phyloP scores from a whole-genome alignment of 1,140 invertebrate genomes.

The Drosophila lowei region DNA sequence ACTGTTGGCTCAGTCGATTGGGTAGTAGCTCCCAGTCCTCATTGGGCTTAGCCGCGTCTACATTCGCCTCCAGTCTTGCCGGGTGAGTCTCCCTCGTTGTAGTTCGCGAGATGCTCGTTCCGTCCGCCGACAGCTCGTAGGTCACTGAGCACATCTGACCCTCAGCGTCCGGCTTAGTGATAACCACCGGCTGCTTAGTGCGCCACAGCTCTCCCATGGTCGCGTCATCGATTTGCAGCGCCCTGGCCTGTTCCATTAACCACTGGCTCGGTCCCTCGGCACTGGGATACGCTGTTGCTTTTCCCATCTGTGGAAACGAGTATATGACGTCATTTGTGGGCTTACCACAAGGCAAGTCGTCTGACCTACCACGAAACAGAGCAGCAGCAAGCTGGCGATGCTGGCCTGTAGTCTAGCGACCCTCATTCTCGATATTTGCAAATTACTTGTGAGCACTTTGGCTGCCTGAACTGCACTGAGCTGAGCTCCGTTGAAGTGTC shows the following conservation, averaged over 20 bases:
- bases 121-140: constrained; percentile 42
- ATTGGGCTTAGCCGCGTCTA: constrained; percentile 28
- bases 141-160: constrained; percentile 32
- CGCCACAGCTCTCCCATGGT: constrained; percentile 48
- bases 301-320: constrained; percentile 5
- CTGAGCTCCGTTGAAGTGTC: no score
- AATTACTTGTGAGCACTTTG: constrained; percentile 7
- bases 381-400: constrained; percentile 37
- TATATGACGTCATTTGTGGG: neutral
- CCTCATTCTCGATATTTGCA: constrained; percentile 16
- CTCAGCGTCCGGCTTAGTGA: constrained; percentile 20
- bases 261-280: constrained; percentile 15
- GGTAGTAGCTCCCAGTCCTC: constrained; percentile 56
- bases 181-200: constrained; percentile 43
- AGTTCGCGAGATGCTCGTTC: neutral
- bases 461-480: constrained; percentile 13
- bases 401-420: constrained; percentile 3
- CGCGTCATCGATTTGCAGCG: constrained; percentile 33
- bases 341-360: neutral
- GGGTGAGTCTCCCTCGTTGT: neutral
- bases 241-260: constrained; percentile 32
- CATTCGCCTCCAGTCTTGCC: neutral
- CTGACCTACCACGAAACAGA: constrained; percentile 54
- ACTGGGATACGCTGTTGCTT: neutral
- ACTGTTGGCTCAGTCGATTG: neutral